Base-by-base conservation (phyloP, 2,888 invertebrate species). In the Scaptomyza polygonia region DNA sequence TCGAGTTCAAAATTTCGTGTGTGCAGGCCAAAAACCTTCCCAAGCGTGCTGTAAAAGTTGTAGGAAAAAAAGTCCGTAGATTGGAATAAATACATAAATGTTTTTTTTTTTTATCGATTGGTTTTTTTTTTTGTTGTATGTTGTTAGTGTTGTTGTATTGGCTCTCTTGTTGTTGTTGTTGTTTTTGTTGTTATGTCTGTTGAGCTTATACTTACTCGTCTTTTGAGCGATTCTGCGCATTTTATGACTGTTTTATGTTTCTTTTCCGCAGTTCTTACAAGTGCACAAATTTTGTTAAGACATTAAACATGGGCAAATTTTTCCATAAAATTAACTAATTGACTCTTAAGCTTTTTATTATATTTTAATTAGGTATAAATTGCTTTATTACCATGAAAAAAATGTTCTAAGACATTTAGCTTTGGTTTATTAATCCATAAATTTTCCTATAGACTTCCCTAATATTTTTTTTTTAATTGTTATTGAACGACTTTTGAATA, bases 41-140 rank as follows among this genome's bases (percentile, higher is more conserved):
- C 79, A 87, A 88, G 87, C 87, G 85, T 85, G 87, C 88, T 85
- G 85, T 82, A 88, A 85, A 78, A 68, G 73, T 84, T 67, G 18
- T n/a, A 69, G 34, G 39, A 9, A 34, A 62, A 62, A 67, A 53
- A 64, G 29, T 36, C 16, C 34, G 44, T 76, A 66, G 62, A 65
- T 77, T 45, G 71, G 59, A 70, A 77, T 44, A 25, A 45, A 63
- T 44, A 52, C 49, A 52, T 42, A 39, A 30, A 30, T 32, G 30
- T 48, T 25, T 25, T 25, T 25, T 48, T 32, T 32, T 30, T 54
- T 25, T 45, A 27, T 73, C 12, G 48, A 12, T 63, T 70, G 12
- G 57, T 39, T 44, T 21, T 47, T n/a, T n/a, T n/a, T n/a, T n/a
- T n/a, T n/a, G n/a, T n/a, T 21, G 21, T 34, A 18, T 62, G 30